phyloP scores from a whole-genome alignment of 2,797 vertebrate species.

The Chloroceryle inda region DNA sequence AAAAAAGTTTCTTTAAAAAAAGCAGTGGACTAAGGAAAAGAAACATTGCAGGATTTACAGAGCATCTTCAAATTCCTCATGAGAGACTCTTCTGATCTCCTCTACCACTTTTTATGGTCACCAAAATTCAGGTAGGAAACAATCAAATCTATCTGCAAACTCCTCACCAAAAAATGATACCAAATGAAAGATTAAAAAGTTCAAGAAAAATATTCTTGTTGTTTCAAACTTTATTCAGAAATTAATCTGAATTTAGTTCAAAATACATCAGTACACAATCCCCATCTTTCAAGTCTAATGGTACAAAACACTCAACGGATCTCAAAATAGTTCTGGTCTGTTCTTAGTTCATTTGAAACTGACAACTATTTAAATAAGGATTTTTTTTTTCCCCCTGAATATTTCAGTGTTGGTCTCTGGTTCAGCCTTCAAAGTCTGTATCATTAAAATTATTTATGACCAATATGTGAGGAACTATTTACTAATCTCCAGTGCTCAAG shows the following conservation, averaged over 20 bases:
- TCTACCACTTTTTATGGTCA: not conserved
- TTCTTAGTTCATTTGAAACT: not conserved
- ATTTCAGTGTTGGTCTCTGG: not conserved
- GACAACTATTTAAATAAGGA: not conserved
- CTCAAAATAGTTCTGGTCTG: not conserved
- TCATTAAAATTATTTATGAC: not conserved
- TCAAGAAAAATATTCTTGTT: not conserved
- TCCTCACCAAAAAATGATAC: rapidly evolving
- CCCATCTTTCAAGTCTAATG: not conserved
- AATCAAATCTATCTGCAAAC: not conserved
- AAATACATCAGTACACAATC: not conserved
- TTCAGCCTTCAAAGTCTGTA: not conserved
- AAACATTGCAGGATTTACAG: not conserved
- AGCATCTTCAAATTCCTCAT: not conserved
- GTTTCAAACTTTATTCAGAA: not conserved
- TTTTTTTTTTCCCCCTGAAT: not conserved
- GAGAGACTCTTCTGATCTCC: not conserved
- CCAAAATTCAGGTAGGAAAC: not conserved
- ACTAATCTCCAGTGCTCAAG: not conserved
- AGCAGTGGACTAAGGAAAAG: not conserved
- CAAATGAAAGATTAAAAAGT: not conserved
- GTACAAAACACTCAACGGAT: not conserved
- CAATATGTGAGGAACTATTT: not conserved
- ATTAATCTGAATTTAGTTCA: not conserved
- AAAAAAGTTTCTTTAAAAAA: not conserved